These are phyloP conservation scores for Epicampocera succincta DNA, from an alignment of 2,888 invertebrate genomes.

Conservation along the genomic window DNA sequence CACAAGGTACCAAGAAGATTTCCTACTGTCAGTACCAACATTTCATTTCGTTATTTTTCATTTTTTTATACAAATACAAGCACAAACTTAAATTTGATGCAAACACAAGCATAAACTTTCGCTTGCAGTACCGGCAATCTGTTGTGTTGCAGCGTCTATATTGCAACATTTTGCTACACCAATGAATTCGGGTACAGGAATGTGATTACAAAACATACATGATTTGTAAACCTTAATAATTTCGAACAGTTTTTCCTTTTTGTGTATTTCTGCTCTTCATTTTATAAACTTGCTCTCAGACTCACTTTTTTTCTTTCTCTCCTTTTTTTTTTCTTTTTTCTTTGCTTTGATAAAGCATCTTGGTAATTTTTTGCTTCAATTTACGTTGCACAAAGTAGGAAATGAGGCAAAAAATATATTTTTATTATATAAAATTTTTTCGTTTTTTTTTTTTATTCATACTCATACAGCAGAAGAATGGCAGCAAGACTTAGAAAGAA, in stretches of 20 bases:
- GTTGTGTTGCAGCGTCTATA: not conserved
- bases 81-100: not conserved
- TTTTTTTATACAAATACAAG: not conserved
- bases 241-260: constrained; percentile 46
- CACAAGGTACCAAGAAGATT: too few species aligned
- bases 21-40: too few species aligned
- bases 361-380: constrained; percentile 63
- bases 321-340: too few species aligned
- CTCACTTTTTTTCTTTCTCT: constrained; percentile 34
- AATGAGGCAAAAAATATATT: not conserved
- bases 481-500: constrained; percentile 11
- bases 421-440: constrained; percentile 5
- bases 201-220: constrained; percentile 52
- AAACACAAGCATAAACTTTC: not conserved
- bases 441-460: constrained; percentile 21
- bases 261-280: constrained; percentile 47
- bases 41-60: too few species aligned
- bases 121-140: not conserved
- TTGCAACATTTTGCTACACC: constrained; percentile 14
- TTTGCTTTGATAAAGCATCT: constrained; percentile 33
- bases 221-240: constrained; percentile 64
- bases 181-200: constrained; percentile 3
- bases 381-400: constrained; percentile 38
- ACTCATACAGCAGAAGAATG: too few species aligned
- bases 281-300: constrained; percentile 54